Evolutionary conservation across 2,888 invertebrate genomes (phyloP).

Genomic region (Catocala sponsa): DNA sequence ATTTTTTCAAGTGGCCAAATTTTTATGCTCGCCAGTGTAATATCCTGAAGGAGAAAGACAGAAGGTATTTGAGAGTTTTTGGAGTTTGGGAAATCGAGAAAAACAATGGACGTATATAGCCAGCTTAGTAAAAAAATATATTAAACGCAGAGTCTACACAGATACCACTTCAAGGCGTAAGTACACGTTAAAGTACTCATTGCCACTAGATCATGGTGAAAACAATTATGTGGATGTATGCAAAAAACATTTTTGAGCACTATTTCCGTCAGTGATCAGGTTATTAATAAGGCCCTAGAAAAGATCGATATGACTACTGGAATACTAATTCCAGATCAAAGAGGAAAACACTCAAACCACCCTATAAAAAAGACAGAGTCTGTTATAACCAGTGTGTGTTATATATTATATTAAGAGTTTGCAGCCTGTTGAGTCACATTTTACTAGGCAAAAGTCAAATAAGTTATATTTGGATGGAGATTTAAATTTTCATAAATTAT

Average conservation of each 20-base stretch:
- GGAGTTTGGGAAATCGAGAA: constrained; percentile 11
- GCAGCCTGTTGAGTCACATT: constrained; percentile 16
- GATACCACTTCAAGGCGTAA: constrained; percentile 16
- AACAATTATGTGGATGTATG: constrained; percentile 11
- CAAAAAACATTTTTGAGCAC: constrained; percentile 17
- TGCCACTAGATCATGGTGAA: constrained; percentile 2
- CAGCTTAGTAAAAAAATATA: constrained; percentile 1
- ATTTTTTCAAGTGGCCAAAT: too few relatives aligned
- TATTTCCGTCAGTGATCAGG: constrained; percentile 18
- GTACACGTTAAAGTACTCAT: constrained; percentile 9
- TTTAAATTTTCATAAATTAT: constrained; percentile 13
- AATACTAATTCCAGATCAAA: constrained; percentile 5
- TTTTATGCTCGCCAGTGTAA: too few relatives aligned
- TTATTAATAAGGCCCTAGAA: constrained; percentile 10
- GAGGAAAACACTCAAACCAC: constrained; percentile 10
- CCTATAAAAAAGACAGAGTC: constrained; percentile 2
- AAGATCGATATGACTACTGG: constrained; percentile 1
- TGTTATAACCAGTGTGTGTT: constrained; percentile 8
- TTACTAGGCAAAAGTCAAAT: constrained; percentile 8
- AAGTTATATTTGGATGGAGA: constrained; percentile 17
- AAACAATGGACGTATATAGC: constrained; percentile 11
- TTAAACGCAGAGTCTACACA: constrained; percentile 7
- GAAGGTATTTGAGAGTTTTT: constrained; percentile 8
- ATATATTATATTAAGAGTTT: constrained; percentile 13
- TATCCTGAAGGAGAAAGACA: not conserved